phyloP scores from a whole-genome alignment of 2,888 invertebrate genomes.

The Lymantria dispar region DNA sequence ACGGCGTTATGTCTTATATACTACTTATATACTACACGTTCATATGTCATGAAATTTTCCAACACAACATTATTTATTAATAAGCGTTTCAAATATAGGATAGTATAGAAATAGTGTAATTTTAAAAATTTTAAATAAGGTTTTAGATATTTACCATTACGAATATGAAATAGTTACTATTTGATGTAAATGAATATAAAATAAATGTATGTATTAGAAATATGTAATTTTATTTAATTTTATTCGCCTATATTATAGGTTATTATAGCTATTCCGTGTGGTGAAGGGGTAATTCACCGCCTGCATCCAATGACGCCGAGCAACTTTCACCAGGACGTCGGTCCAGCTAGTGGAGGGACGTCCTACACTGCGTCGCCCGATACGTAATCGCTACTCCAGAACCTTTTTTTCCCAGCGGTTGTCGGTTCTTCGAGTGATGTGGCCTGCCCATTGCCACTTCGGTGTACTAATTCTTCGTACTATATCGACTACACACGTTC shows the following conservation, averaged over 20 bases:
- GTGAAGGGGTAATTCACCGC: too few relatives aligned
- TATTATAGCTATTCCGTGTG: too few relatives aligned
- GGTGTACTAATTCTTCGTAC: too few relatives aligned
- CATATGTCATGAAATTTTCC: not conserved
- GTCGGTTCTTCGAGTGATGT: too few relatives aligned
- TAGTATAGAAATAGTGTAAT: constrained; percentile 14
- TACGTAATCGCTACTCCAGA: too few relatives aligned
- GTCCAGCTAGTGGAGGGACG: too few relatives aligned
- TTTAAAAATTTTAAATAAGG: constrained; percentile 25
- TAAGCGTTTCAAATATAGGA: constrained; percentile 17
- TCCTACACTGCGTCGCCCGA: too few relatives aligned
- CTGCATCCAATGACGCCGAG: too few relatives aligned
- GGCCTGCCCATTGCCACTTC: too few relatives aligned
- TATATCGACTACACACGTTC: too few relatives aligned
- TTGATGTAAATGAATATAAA: constrained; percentile 69
- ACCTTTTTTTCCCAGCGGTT: too few relatives aligned
- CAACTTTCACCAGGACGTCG: too few relatives aligned
- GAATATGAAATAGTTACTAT: constrained; percentile 63
- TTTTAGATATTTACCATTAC: constrained; percentile 54
- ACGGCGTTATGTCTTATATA: not conserved
- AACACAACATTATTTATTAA: constrained; percentile 12
- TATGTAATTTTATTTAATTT: not conserved
- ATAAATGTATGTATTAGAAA: constrained; percentile 70
- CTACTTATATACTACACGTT: not conserved
- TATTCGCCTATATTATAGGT: not conserved